Evolutionary conservation across 2,113 vertebrate species (phyloP), one percentile per base, ranked within the genome.

Genomic region (Bubalus kerabau): DNA sequence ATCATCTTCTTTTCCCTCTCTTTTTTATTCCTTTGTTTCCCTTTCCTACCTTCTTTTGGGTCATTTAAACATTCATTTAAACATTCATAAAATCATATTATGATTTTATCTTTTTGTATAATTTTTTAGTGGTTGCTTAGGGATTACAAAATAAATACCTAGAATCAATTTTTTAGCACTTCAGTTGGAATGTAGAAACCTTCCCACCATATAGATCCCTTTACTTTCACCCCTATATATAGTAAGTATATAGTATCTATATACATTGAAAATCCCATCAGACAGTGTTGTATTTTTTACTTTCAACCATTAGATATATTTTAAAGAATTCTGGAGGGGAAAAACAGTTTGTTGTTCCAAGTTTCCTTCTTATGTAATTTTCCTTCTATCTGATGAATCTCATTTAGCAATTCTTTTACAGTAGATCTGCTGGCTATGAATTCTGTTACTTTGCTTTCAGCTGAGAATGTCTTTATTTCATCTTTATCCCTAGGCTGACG

Each of bases 21-120:
- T 92, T 52, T 21, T 87, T 94, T 30, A 46, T 91, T 91, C 26
- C 28, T 89, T n/a, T 32, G 9, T 74, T 93, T 89, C 12, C 13
- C 46, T 62, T 85, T 80, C 57, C 59, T 96, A 26, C 78, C 86
- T 56, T 78, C 59, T 80, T 80, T 80, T 32, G 76, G 28, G 76
- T 80, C 28, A 67, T 86, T 80, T 86, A 48, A 86, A 90, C 56
- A 64, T 62, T 93, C 92, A 59, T 84, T 80, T 86, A 48, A 86
- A 90, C 56, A 64, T 62, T 93, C 92, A 59, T 84, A 64, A 67
- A 67, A 67, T 67, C 32, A 67, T 46, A 12, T 74, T 84, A 36
- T 89, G 28, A 84, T 96, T 96, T 43, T 87, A 52, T 92, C 26
- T 87, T 87, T 87, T 92, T 87, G 46, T 84, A 60, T 62, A 76